These are phyloP conservation scores for Malthinus flaveolus DNA, from an alignment of 2,888 invertebrate species.

Conservation along the genomic window DNA sequence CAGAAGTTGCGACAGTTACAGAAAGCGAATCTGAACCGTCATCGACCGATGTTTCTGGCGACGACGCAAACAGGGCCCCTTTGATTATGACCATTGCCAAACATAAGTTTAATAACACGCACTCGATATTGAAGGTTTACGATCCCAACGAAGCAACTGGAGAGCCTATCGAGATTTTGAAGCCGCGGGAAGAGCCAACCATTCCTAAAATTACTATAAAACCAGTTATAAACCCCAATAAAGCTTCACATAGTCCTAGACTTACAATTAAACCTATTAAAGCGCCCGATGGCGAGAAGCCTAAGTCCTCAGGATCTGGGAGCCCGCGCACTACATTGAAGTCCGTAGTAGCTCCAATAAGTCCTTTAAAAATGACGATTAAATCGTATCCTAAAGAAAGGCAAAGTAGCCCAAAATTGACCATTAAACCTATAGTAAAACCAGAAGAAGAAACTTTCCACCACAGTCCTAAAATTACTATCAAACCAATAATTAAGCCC, in stretches of 20 bases:
- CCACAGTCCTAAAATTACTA: conserved; percentile 53
- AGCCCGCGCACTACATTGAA: neutral
- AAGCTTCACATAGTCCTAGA: conserved; percentile 51
- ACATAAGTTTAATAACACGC: conserved; percentile 48
- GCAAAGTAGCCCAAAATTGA: conserved; percentile 49
- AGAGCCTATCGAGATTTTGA: conserved; percentile 8
- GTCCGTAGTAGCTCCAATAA: neutral
- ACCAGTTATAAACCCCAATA: conserved; percentile 30
- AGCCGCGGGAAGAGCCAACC: conserved; percentile 40
- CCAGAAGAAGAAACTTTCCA: conserved; percentile 35
- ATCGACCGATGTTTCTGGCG: conserved; percentile 4
- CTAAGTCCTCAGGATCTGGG: neutral
- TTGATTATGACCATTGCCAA: conserved; percentile 54
- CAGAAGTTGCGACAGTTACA: conserved; percentile 55
- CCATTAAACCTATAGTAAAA: conserved; percentile 55
- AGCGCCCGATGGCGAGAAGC: conserved; percentile 47
- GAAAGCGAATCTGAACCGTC: conserved; percentile 39
- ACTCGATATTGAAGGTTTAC: conserved; percentile 52
- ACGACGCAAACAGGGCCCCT: conserved; percentile 41
- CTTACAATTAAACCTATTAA: conserved; percentile 63
- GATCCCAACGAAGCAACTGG: conserved; percentile 36
- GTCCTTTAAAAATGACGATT: conserved; percentile 54
- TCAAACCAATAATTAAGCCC: conserved; percentile 55
- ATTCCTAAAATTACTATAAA: conserved; percentile 61
- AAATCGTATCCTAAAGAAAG: conserved; percentile 47